Evolutionary conservation across 2,113 vertebrate genomes (phyloP).

Genomic region (Rhinolophus ferrumequinum): DNA sequence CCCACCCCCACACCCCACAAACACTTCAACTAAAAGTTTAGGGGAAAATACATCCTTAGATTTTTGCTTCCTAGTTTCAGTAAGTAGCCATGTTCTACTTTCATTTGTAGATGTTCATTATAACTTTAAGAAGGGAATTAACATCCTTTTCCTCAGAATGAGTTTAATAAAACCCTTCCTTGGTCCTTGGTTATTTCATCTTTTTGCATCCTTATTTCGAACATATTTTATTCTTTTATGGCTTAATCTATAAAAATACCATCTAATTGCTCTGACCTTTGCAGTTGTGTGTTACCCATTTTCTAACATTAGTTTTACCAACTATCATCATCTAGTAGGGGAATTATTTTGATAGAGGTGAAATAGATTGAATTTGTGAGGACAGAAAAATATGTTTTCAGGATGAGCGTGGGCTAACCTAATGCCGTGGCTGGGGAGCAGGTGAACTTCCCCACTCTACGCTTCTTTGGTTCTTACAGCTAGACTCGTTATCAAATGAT

Average conservation of each 20-base stretch:
- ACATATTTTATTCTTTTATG: not conserved
- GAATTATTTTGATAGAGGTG: not conserved
- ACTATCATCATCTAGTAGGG: not conserved
- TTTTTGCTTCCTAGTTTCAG: not conserved
- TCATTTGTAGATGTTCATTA: not conserved
- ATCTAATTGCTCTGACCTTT: not conserved
- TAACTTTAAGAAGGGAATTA: not conserved
- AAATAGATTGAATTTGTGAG: not conserved
- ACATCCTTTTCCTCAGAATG: not conserved
- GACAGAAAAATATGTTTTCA: not conserved
- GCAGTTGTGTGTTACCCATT: not conserved
- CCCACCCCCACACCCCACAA: not conserved
- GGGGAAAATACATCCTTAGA: not conserved
- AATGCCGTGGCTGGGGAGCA: not conserved
- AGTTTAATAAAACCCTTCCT: not conserved
- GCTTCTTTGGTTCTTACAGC: not conserved
- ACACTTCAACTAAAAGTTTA: not conserved
- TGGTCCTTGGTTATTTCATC: not conserved
- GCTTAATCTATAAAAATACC: not conserved
- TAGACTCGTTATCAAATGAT: not conserved
- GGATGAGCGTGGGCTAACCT: not conserved
- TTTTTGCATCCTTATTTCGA: not conserved
- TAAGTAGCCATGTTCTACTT: not conserved
- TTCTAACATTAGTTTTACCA: not conserved
- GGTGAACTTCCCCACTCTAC: no score